Conservation (phyloP, 2,888 invertebrate species). For the Scotopteryx bipunctaria region DNA sequence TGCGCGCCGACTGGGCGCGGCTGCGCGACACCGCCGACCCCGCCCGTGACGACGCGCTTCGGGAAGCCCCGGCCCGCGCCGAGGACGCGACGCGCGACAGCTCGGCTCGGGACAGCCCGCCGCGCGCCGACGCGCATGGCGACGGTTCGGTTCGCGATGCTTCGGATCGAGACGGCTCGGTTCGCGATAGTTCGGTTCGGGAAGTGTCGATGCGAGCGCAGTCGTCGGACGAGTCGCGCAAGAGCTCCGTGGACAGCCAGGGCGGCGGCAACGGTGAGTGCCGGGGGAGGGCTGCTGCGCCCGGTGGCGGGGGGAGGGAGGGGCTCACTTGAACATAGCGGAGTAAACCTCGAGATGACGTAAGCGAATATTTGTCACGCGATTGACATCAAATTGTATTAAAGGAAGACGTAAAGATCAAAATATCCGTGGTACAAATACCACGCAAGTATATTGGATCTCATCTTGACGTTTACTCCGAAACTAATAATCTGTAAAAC, state of each 20-base stretch:
- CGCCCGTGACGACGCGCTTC: no score
- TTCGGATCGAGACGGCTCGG: not conserved
- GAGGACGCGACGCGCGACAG: slow-evolving; percentile 9
- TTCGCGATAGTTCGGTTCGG: not conserved
- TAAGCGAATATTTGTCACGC: not conserved
- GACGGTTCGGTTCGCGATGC: not conserved
- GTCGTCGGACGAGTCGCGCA: slow-evolving; percentile 26
- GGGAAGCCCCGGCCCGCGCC: slow-evolving; percentile 66
- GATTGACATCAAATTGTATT: no score
- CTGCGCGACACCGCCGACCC: slow-evolving; percentile 24
- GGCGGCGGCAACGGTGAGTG: slow-evolving; percentile 61
- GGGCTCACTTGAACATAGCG: slow-evolving; percentile 28
- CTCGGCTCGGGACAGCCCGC: not conserved
- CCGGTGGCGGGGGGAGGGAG: slow-evolving; percentile 8
- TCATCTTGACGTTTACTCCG: slow-evolving; percentile 19
- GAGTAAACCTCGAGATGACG: slow-evolving; percentile 12
- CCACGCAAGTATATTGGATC: no score
- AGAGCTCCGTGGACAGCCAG: slow-evolving; percentile 43
- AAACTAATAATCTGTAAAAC: slow-evolving; percentile 19
- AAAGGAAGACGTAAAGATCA: no score
- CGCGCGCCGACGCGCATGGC: not conserved
- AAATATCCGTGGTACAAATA: no score
- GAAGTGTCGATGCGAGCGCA: slow-evolving; percentile 12
- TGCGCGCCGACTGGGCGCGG: slow-evolving; percentile 36
- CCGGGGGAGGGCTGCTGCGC: slow-evolving; percentile 1